phyloP scores from a whole-genome alignment of 2,797 vertebrate species.

The Etheostoma nigrum region DNA sequence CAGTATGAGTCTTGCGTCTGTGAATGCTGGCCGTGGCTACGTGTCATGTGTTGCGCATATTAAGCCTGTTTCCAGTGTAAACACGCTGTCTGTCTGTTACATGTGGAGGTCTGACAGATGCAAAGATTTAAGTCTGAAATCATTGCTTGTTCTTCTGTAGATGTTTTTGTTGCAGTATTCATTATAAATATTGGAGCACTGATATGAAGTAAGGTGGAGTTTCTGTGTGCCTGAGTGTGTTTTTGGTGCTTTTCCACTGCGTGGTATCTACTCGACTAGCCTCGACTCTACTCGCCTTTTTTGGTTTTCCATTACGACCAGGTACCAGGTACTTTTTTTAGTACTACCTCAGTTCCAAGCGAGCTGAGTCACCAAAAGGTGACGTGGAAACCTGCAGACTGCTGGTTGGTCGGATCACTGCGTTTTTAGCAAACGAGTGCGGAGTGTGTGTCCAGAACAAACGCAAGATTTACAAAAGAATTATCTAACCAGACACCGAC shows the following conservation, averaged over 20 bases:
- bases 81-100: conserved; percentile 45
- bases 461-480: too few species aligned
- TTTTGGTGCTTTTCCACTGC: background rate
- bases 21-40: conserved; percentile 69
- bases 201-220: background rate
- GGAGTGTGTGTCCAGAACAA: too few species aligned
- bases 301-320: too few species aligned
- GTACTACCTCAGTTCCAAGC: too few species aligned
- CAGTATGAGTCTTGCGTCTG: conserved; percentile 72
- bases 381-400: too few species aligned
- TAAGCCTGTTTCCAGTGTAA: conserved; percentile 66
- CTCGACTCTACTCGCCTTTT: too few species aligned
- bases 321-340: too few species aligned
- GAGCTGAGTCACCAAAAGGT: too few species aligned
- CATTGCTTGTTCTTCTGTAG: background rate
- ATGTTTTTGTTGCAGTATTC: background rate
- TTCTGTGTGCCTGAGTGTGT: conserved; percentile 25
- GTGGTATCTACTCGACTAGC: too few species aligned
- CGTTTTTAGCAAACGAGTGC: too few species aligned
- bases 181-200: background rate
- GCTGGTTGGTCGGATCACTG: too few species aligned
- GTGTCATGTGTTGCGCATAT: conserved; percentile 78
- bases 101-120: conserved; percentile 22
- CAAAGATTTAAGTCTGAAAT: conserved; percentile 19
- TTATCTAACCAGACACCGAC: too few species aligned